Percentiles rank a stretch among this genome's conserved stretches.
phyloP scores from a whole-genome alignment of 1,140 invertebrate genomes.

The Capitella teleta region DNA sequence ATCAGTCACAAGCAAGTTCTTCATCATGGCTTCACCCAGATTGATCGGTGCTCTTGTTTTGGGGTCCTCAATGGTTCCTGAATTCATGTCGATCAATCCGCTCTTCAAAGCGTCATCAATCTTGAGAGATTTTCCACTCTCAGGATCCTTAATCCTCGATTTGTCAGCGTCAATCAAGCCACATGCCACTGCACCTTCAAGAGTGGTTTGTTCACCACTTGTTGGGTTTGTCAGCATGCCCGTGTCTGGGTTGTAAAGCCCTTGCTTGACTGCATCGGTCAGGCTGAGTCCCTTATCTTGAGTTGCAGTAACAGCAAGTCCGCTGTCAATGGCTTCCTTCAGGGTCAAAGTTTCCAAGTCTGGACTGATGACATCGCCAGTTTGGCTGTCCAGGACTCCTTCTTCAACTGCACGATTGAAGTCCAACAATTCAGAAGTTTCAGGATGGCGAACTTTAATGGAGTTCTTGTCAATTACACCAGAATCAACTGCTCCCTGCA shows the following conservation, averaged over 20 bases:
- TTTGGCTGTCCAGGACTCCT: conserved; percentile 48
- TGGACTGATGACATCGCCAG: conserved; percentile 54
- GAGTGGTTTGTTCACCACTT: conserved; percentile 17
- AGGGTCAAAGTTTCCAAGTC: conserved; percentile 49
- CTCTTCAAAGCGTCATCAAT: conserved; percentile 26
- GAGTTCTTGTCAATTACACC: conserved; percentile 57
- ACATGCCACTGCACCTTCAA: conserved; percentile 25
- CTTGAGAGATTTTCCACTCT: conserved; percentile 18
- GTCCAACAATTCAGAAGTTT: conserved; percentile 52
- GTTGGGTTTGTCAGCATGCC: conserved; percentile 9
- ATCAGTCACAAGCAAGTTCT: conserved; percentile 3
- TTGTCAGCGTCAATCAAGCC: conserved; percentile 22
- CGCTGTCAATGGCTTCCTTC: conserved; percentile 47
- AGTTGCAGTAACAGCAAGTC: conserved; percentile 64
- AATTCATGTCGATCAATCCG: conserved; percentile 19
- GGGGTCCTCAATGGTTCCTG: conserved; percentile 1
- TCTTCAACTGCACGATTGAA: conserved; percentile 23
- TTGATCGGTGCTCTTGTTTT: conserved; percentile 66
- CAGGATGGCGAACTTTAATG: conserved; percentile 51
- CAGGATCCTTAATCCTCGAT: background rate
- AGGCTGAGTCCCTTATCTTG: conserved; percentile 29
- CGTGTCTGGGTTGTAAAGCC: conserved; percentile 7
- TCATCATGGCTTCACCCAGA: conserved; percentile 65
- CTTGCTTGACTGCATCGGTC: conserved; percentile 21
- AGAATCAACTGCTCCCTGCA: conserved; percentile 64